phyloP scores from a whole-genome alignment of 2,888 invertebrate species.

The Perdita meconis region DNA sequence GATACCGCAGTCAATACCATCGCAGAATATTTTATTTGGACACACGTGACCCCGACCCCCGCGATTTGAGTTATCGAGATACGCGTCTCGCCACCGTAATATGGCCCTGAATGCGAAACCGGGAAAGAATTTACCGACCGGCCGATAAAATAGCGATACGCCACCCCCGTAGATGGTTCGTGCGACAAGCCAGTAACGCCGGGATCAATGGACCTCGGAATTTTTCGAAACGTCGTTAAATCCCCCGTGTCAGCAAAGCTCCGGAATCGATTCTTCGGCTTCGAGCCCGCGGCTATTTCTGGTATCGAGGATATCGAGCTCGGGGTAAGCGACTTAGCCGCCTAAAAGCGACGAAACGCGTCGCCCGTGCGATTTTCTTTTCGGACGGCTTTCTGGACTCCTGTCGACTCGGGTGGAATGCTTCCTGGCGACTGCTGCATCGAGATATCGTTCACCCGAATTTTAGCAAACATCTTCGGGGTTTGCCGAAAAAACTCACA shows the following conservation, averaged over 20 bases:
- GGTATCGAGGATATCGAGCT: slow-evolving; percentile 44
- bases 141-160: slow-evolving; percentile 67
- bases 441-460: background rate
- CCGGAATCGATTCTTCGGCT: slow-evolving; percentile 47
- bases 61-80: slow-evolving; percentile 60
- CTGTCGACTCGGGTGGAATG: background rate
- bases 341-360: slow-evolving; percentile 33
- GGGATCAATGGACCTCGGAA: slow-evolving; percentile 68
- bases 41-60: background rate
- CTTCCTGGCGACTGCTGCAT: background rate
- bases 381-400: slow-evolving; percentile 13
- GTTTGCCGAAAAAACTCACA: no score
- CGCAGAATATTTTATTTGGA: slow-evolving; percentile 60
- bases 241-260: slow-evolving; percentile 63
- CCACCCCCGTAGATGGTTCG: slow-evolving; percentile 65
- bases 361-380: slow-evolving; percentile 23
- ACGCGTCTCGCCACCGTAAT: slow-evolving; percentile 60
- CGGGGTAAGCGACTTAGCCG: slow-evolving; percentile 46
- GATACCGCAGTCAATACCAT: slow-evolving; percentile 35
- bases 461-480: background rate
- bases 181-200: slow-evolving; percentile 66
- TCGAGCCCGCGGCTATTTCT: slow-evolving; percentile 41
- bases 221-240: slow-evolving; percentile 71
- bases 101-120: slow-evolving; percentile 28
- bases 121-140: slow-evolving; percentile 63